Evolutionary conservation across 2,888 invertebrate genomes (phyloP).

Genomic region (Thumatha senex): DNA sequence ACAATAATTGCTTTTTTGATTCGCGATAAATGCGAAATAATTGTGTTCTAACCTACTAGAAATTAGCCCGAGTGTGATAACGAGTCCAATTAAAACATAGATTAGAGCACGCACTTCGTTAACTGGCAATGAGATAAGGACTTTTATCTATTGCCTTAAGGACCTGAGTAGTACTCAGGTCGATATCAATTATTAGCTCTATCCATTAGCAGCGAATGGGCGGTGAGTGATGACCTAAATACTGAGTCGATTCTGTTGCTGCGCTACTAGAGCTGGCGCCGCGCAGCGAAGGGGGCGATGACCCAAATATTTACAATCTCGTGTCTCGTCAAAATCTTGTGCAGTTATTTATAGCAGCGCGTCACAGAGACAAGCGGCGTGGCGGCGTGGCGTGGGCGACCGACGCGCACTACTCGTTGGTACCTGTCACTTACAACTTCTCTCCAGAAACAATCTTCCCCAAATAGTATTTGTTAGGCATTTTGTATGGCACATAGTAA

Average conservation of each 20-base stretch:
- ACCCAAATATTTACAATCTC: conserved; percentile 29
- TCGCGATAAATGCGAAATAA: not conserved
- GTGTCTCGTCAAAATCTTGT: conserved; percentile 3
- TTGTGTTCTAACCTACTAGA: not conserved
- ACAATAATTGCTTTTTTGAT: not conserved
- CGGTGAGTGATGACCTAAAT: conserved; percentile 7
- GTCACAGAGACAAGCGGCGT: not conserved
- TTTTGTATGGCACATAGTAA: too few species aligned
- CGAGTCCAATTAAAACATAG: not conserved
- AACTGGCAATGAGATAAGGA: not conserved
- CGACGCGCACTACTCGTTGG: too few species aligned
- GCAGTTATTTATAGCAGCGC: conserved; percentile 3
- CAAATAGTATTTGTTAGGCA: too few species aligned
- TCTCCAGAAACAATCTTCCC: not conserved
- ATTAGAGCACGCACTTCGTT: not conserved
- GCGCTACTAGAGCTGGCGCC: not conserved
- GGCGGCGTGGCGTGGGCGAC: not conserved
- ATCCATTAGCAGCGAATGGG: conserved; percentile 5
- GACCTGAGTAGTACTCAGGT: too few species aligned
- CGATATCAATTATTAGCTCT: not conserved
- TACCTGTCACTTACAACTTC: not conserved
- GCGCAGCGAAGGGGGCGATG: conserved; percentile 16
- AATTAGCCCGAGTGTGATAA: not conserved
- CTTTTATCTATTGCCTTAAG: not conserved
- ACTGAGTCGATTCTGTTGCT: conserved; percentile 7